Percentiles rank a stretch among this genome's conserved stretches.
Evolutionary conservation across 1,140 invertebrate genomes (phyloP).

Genomic region (Lucilia sericata): DNA sequence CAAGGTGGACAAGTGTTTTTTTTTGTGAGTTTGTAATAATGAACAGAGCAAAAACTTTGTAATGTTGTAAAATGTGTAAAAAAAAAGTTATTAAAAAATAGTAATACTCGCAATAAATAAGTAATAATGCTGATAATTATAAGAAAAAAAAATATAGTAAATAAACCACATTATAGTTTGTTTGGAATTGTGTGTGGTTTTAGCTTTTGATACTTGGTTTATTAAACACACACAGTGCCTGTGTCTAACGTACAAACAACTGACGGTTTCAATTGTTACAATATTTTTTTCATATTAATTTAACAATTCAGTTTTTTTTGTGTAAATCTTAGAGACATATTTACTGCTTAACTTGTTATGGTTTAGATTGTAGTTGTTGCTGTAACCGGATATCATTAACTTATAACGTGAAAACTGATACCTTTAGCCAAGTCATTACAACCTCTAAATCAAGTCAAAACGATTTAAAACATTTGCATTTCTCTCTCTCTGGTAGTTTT

Average conservation of each 20-base stretch:
- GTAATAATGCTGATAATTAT: not conserved
- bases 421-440: constrained; percentile 42
- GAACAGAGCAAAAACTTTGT: not conserved
- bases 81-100: not conserved
- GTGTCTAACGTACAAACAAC: not conserved
- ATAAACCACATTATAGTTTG: constrained; percentile 34
- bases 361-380: constrained; percentile 13
- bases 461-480: constrained; percentile 43
- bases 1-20: constrained; percentile 29
- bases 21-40: too few species aligned
- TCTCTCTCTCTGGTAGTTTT: not conserved
- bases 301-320: not conserved
- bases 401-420: constrained; percentile 34
- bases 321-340: constrained; percentile 3
- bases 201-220: not conserved
- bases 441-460: constrained; percentile 44
- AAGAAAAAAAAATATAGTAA: not conserved
- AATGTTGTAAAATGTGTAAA: not conserved
- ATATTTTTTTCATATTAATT: not conserved
- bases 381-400: constrained; percentile 44
- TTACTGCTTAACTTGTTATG: constrained; percentile 16
- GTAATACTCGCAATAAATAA: not conserved
- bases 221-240: constrained; percentile 4
- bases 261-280: constrained; percentile 6
- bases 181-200: constrained; percentile 43